Conservation (phyloP, 2,888 invertebrate species). For the Euplexia lucipara region DNA sequence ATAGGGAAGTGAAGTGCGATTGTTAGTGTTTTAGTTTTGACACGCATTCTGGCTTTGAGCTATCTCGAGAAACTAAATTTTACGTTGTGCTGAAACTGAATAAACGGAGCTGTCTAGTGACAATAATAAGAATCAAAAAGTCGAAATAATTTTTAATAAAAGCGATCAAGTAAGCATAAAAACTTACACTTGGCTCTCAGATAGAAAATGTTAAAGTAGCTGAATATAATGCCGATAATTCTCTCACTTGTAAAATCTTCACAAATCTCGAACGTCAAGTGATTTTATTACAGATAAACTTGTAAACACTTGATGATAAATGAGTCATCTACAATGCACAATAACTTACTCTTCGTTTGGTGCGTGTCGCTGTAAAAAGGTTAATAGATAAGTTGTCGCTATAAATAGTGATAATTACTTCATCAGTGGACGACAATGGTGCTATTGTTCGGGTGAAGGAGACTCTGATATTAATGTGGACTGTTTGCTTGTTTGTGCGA, state of each 20-base stretch:
- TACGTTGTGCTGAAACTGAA: too few relatives aligned
- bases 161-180: too few relatives aligned
- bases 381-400: slow-evolving; percentile 35
- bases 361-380: slow-evolving; percentile 48
- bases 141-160: too few relatives aligned
- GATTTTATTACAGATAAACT: slow-evolving; percentile 2
- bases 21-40: too few relatives aligned
- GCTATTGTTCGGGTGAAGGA: slow-evolving; percentile 53
- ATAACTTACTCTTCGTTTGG: slow-evolving; percentile 12
- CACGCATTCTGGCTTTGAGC: too few relatives aligned
- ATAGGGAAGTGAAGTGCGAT: too few relatives aligned
- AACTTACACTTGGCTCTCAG: too few relatives aligned
- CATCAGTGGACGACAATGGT: slow-evolving; percentile 47
- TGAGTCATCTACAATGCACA: slow-evolving; percentile 20
- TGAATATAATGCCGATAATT: not conserved
- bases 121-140: too few relatives aligned
- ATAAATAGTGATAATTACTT: slow-evolving; percentile 60
- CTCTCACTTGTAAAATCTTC: not conserved
- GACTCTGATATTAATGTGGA: slow-evolving; percentile 6
- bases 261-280: not conserved
- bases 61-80: too few relatives aligned
- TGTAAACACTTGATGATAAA: slow-evolving; percentile 2
- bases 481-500: slow-evolving; percentile 8
- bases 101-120: too few relatives aligned
- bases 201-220: not conserved